These are phyloP conservation scores for Odontocerum albicorne DNA, from an alignment of 2,888 invertebrate species.

Conservation along the genomic window DNA sequence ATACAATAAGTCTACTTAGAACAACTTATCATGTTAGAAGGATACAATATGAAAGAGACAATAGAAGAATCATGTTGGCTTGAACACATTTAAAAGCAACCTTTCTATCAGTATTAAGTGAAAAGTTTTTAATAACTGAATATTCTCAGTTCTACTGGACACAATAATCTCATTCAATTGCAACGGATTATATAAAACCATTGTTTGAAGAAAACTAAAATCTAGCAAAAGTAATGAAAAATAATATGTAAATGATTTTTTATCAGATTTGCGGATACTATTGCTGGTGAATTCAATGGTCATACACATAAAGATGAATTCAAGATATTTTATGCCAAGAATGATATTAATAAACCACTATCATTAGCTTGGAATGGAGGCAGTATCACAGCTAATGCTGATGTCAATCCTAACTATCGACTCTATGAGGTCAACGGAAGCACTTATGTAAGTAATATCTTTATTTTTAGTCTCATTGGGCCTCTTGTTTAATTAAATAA, in stretches of 20 bases:
- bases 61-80: too few relatives aligned
- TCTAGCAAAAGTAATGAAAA: too few relatives aligned
- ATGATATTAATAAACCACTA: constrained; percentile 57
- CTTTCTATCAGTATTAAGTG: too few relatives aligned
- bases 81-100: too few relatives aligned
- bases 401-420: constrained; percentile 81
- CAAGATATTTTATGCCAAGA: constrained; percentile 65
- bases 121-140: too few relatives aligned
- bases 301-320: constrained; percentile 79
- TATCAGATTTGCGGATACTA: constrained; percentile 70
- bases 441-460: constrained; percentile 54
- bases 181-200: too few relatives aligned
- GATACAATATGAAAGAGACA: too few relatives aligned
- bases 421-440: constrained; percentile 68
- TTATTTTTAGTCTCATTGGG: background rate
- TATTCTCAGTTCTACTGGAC: too few relatives aligned
- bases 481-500: background rate
- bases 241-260: background rate
- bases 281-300: constrained; percentile 80
- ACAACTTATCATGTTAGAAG: too few relatives aligned
- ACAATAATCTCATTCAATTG: background rate
- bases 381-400: constrained; percentile 70
- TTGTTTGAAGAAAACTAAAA: too few relatives aligned
- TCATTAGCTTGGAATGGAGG: constrained; percentile 82
- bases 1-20: too few relatives aligned